Conservation (phyloP, 2,797 vertebrate genomes). For the Siniperca scherzeri region DNA sequence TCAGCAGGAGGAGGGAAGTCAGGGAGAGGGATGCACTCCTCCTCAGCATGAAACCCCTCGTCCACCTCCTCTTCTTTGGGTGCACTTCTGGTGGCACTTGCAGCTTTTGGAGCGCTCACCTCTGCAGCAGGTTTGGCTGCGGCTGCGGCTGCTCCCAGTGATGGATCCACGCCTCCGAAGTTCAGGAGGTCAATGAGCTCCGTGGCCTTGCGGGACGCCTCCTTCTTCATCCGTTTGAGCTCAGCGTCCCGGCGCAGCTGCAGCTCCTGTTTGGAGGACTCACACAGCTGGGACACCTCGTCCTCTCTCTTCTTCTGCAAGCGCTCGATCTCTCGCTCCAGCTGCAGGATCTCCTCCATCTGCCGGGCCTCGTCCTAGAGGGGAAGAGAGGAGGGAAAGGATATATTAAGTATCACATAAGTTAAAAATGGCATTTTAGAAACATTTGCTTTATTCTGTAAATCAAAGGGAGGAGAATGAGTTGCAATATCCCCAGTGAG, state of each 20-base stretch:
- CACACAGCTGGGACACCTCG: constrained; percentile 90
- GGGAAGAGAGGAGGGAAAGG: neutral
- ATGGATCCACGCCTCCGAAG: constrained; percentile 87
- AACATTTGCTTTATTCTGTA: neutral
- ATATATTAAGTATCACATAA: neutral
- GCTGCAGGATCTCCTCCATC: constrained; percentile 94
- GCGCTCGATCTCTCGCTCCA: constrained; percentile 94
- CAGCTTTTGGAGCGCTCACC: constrained; percentile 54
- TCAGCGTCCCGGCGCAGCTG: constrained; percentile 90
- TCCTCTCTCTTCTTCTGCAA: constrained; percentile 92
- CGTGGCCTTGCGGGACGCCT: constrained; percentile 92
- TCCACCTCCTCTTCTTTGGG: constrained; percentile 89
- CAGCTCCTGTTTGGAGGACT: constrained; percentile 90
- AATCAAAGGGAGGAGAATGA: neutral
- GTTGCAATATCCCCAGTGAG: neutral
- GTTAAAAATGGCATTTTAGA: neutral
- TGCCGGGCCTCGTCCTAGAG: constrained; percentile 86
- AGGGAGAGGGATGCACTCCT: constrained; percentile 87
- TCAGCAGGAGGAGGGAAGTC: constrained; percentile 85
- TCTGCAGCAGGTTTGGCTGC: constrained; percentile 53
- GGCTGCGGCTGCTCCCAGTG: constrained; percentile 33
- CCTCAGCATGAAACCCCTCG: constrained; percentile 92
- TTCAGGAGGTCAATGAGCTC: constrained; percentile 91
- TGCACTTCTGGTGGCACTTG: constrained; percentile 29
- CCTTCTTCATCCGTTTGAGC: constrained; percentile 92